These are phyloP conservation scores for Nemotelus nigrinus DNA, from an alignment of 2,888 invertebrate species.

Conservation along the genomic window DNA sequence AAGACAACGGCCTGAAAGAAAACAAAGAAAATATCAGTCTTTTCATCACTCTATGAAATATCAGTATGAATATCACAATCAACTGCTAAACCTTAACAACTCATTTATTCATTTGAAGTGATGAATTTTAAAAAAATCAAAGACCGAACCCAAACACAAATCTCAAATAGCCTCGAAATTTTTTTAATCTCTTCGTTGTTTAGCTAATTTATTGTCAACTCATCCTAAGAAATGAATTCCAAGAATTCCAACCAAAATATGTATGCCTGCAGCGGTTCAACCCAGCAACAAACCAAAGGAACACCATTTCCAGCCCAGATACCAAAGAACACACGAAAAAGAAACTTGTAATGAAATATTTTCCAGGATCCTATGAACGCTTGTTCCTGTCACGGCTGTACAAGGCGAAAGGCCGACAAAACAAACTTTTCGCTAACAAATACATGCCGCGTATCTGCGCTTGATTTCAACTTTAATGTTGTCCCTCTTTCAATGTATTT, in stretches of 20 bases:
- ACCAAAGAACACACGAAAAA: neutral
- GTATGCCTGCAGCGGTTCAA: no score
- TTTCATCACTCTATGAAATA: no score
- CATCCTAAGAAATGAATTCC: constrained; percentile 9
- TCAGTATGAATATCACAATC: no score
- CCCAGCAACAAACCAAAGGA: neutral
- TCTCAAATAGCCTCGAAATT: constrained; percentile 13
- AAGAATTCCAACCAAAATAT: neutral
- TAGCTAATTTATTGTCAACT: constrained; percentile 27
- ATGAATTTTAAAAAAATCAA: no score
- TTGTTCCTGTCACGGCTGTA: neutral
- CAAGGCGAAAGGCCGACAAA: no score
- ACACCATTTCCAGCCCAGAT: neutral
- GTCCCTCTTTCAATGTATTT: neutral
- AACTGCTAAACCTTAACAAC: no score
- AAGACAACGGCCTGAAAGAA: constrained; percentile 89
- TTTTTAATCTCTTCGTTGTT: neutral
- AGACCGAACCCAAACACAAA: neutral
- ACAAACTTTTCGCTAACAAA: no score
- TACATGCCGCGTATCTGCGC: no score
- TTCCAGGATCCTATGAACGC: neutral
- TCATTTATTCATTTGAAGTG: no score
- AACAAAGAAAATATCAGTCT: constrained; percentile 3
- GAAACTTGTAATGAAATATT: constrained; percentile 6
- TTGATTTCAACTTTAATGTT: no score